Percentiles rank a stretch among this genome's conserved stretches.
phyloP scores from a whole-genome alignment of 2,888 invertebrate genomes.

The Hesperia comma region DNA sequence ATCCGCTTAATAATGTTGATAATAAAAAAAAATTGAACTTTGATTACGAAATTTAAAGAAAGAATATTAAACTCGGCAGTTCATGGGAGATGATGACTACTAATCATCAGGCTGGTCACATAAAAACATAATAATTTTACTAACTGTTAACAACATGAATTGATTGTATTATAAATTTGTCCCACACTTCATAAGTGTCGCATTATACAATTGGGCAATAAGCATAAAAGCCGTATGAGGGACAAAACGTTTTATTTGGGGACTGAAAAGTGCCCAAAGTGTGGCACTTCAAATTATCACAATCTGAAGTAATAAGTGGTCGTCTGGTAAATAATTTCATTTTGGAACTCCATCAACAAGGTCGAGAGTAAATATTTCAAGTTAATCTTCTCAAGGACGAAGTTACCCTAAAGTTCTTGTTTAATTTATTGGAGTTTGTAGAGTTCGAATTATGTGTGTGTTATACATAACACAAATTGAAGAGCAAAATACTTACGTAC shows the following conservation, averaged over 20 bases:
- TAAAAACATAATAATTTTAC: too few species aligned
- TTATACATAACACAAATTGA: too few species aligned
- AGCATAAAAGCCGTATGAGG: neutral
- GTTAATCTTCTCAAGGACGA: neutral
- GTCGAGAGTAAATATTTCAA: neutral
- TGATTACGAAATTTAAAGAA: too few species aligned
- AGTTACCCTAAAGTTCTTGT: too few species aligned
- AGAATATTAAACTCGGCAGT: too few species aligned
- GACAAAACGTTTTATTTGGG: neutral
- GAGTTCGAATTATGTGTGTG: too few species aligned
- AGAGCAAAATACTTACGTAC: too few species aligned
- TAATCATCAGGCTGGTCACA: too few species aligned
- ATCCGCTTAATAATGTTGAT: too few species aligned
- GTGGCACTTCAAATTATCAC: neutral
- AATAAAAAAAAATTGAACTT: too few species aligned
- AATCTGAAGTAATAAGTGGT: neutral
- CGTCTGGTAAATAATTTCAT: neutral
- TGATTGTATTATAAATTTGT: slow-evolving; percentile 10
- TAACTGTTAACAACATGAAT: neutral
- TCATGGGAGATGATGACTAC: too few species aligned
- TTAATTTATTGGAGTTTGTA: too few species aligned
- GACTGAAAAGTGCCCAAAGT: neutral
- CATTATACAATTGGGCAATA: neutral
- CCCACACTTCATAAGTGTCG: neutral
- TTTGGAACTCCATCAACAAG: neutral